phyloP scores from a whole-genome alignment of 1,140 invertebrate genomes.

The Drosophila orena region DNA sequence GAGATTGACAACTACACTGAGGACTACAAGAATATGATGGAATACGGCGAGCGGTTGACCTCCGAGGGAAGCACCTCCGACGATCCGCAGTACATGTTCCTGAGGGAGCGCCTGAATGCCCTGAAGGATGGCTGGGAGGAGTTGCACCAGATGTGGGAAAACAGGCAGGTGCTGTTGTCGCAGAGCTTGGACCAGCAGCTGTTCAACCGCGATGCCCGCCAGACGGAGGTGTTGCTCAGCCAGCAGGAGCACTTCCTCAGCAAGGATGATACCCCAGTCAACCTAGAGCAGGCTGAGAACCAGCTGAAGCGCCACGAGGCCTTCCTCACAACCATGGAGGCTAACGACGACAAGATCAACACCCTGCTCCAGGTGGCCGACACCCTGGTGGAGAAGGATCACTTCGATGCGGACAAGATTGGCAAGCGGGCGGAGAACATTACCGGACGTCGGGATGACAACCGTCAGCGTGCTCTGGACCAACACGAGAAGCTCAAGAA shows the following conservation, averaged over 20 bases:
- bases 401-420: conserved; percentile 97
- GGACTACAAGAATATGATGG: conserved; percentile 99
- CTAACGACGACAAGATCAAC: conserved; percentile 99
- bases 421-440: conserved; percentile 98
- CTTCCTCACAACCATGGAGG: conserved; percentile 99
- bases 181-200: conserved; percentile 98
- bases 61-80: conserved; percentile 92
- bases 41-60: conserved; percentile 93
- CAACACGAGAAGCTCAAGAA: conserved; percentile 97
- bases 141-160: conserved; percentile 99
- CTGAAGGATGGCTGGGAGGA: conserved; percentile 99
- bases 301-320: conserved; percentile 98
- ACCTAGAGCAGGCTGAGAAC: conserved; percentile 98
- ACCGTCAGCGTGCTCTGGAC: conserved; percentile 95
- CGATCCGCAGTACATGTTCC: conserved; percentile 99
- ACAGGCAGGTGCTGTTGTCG: conserved; percentile 96
- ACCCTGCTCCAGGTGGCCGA: conserved; percentile 96
- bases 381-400: conserved; percentile 94
- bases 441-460: conserved; percentile 94
- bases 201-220: conserved; percentile 97
- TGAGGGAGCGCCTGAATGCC: conserved; percentile 97
- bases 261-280: conserved; percentile 97
- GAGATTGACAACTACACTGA: conserved; percentile 99
- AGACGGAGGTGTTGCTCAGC: conserved; percentile 98
- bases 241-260: conserved; percentile 98